Conservation (phyloP, 1,140 invertebrate species). For the Saccostrea cuccullata region DNA sequence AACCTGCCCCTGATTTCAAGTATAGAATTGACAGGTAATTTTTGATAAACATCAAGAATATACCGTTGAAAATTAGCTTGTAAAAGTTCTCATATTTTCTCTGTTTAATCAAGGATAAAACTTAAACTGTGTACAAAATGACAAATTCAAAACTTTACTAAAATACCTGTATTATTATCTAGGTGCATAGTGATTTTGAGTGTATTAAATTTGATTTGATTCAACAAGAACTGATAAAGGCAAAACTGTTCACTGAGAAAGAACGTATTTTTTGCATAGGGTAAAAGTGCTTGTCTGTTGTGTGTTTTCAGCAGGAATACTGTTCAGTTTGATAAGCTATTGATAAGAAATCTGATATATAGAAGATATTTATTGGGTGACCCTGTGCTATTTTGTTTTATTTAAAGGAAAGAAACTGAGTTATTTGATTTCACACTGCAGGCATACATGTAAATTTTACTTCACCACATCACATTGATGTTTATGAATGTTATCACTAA, state of each 20-base stretch:
- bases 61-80: background rate
- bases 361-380: background rate
- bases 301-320: background rate
- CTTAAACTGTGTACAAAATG: background rate
- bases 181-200: background rate
- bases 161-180: background rate
- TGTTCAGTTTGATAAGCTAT: background rate
- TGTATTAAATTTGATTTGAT: background rate
- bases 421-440: background rate
- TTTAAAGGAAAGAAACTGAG: no score
- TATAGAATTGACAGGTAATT: slow-evolving; percentile 17
- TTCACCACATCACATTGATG: background rate
- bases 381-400: background rate
- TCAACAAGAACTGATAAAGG: background rate
- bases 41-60: slow-evolving; percentile 21
- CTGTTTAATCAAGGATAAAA: slow-evolving; percentile 7
- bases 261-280: no score
- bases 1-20: background rate
- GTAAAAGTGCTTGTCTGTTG: background rate
- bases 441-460: background rate
- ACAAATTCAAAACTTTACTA: background rate
- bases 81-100: slow-evolving; percentile 13
- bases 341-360: background rate
- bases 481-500: background rate
- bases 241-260: no score